Conservation (phyloP, 2,888 invertebrate species). For the Palloptera scutellata region DNA sequence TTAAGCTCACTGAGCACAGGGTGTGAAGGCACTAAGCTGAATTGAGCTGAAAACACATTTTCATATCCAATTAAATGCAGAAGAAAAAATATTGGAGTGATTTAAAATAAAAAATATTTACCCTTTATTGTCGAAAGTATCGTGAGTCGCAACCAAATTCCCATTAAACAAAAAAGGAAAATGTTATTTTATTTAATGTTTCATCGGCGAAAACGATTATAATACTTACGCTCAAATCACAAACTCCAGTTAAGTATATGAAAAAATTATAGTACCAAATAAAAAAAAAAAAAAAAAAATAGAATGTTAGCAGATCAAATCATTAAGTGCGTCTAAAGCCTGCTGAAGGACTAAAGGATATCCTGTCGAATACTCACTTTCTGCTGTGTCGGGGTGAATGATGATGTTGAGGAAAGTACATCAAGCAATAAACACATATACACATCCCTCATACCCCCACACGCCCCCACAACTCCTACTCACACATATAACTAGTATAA, state of each 20-base stretch:
- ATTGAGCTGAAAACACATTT: no score
- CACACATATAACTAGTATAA: constrained; percentile 18
- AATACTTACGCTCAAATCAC: constrained; percentile 33
- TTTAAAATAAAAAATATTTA: no score
- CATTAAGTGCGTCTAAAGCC: constrained; percentile 32
- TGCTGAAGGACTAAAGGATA: constrained; percentile 29
- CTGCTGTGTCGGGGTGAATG: constrained; percentile 1
- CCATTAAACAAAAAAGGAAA: constrained; percentile 9
- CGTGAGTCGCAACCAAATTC: no score
- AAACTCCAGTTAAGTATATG: constrained; percentile 8
- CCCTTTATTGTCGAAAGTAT: no score
- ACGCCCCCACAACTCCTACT: constrained; percentile 6
- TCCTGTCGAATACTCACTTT: constrained; percentile 20
- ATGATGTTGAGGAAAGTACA: constrained; percentile 19
- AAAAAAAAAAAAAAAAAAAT: constrained; percentile 8
- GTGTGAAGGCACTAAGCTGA: no score
- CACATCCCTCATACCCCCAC: neutral
- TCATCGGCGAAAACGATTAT: constrained; percentile 46
- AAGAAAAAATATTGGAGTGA: no score
- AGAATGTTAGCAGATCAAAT: constrained; percentile 27
- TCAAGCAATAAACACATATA: constrained; percentile 8
- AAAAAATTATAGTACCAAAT: no score
- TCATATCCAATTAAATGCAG: no score
- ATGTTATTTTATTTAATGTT: constrained; percentile 49
- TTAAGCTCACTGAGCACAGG: no score